phyloP scores from a whole-genome alignment of 2,888 invertebrate genomes.

The Plutella xylostella region DNA sequence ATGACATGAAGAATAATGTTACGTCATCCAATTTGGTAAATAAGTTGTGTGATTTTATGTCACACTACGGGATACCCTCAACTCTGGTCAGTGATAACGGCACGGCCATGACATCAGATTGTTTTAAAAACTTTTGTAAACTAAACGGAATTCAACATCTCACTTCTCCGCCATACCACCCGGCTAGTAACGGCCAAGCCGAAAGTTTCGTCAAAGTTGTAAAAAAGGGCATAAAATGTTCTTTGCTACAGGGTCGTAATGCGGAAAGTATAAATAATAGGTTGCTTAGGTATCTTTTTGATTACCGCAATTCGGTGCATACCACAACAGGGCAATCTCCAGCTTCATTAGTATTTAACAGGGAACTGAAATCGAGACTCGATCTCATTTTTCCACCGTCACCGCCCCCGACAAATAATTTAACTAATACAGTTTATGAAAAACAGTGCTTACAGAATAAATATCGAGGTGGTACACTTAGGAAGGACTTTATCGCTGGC shows the following conservation, averaged over 20 bases:
- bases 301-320: not conserved
- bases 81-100: constrained; percentile 21
- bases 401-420: not conserved
- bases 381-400: not conserved
- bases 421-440: not conserved
- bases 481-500: not conserved
- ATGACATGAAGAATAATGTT: not conserved
- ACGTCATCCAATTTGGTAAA: not conserved
- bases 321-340: not conserved
- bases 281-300: not conserved
- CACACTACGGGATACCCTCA: not conserved
- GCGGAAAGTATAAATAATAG: not conserved
- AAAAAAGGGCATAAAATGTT: constrained; percentile 14
- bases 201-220: constrained; percentile 13
- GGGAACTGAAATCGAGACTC: not conserved
- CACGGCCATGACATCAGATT: constrained; percentile 17
- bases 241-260: not conserved
- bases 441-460: not conserved
- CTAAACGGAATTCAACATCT: constrained; percentile 1
- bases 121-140: not conserved
- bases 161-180: too few species aligned
- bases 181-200: too few species aligned
- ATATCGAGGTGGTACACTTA: not conserved
- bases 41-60: constrained; percentile 1
- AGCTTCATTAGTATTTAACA: not conserved